A percentile compares a stretch with the other conserved stretches of the same genome.
Conservation (phyloP, 2,113 vertebrate genomes). For the Casuarius casuarius region DNA sequence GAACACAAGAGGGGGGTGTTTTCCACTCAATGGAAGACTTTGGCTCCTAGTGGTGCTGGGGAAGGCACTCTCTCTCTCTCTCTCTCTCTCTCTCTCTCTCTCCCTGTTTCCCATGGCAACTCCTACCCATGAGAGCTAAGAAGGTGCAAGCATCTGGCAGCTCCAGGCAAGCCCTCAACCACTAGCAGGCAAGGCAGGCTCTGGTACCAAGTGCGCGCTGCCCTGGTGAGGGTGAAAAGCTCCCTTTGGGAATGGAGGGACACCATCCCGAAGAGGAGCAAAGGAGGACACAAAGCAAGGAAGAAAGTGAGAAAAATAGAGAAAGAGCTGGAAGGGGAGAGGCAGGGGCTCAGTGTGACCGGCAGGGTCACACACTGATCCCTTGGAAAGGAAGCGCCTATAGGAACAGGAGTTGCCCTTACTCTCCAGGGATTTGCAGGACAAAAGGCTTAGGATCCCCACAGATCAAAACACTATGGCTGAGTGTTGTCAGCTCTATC, state of each 20-base stretch:
- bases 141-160: slow-evolving; percentile 64
- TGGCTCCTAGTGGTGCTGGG: slow-evolving; percentile 54
- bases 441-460: background rate
- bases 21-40: slow-evolving; percentile 61
- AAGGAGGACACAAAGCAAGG: background rate
- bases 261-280: background rate
- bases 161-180: background rate
- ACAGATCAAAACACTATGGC: background rate
- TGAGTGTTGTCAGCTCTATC: background rate
- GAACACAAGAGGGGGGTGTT: slow-evolving; percentile 63
- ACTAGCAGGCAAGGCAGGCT: background rate
- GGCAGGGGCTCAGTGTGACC: fast-evolving
- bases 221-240: background rate
- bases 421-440: background rate
- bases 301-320: background rate
- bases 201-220: fast-evolving
- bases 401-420: background rate
- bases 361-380: background rate
- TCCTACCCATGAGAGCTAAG: slow-evolving; percentile 53
- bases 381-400: background rate
- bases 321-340: background rate
- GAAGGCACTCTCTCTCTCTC: slow-evolving; percentile 62
- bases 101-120: slow-evolving; percentile 73
- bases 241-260: background rate
- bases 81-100: slow-evolving; percentile 51